These are phyloP conservation scores for Chiloscyllium plagiosum DNA, from an alignment of 2,113 vertebrate genomes.

Conservation along the genomic window DNA sequence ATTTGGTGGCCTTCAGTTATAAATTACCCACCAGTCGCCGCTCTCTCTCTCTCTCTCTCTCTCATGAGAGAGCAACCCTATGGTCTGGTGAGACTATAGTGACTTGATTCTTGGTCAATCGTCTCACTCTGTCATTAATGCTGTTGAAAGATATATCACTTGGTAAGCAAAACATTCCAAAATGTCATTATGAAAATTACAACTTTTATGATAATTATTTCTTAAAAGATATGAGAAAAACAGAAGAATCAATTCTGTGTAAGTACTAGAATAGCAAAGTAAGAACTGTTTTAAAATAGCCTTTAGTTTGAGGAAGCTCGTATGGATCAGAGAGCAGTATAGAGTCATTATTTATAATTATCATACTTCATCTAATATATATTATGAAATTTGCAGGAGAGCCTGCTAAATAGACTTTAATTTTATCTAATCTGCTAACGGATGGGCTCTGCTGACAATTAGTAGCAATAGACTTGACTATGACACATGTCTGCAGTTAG, in stretches of 20 bases:
- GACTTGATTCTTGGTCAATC: background rate
- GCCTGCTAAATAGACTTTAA: background rate
- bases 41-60: too few relatives aligned
- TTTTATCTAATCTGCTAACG: background rate
- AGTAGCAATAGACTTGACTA: background rate
- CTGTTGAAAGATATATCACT: background rate
- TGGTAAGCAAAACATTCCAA: background rate
- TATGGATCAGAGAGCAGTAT: background rate
- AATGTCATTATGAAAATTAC: background rate
- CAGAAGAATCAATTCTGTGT: background rate
- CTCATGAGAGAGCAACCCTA: too few relatives aligned
- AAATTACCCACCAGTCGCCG: too few relatives aligned
- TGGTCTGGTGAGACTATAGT: too few relatives aligned
- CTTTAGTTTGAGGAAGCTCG: background rate
- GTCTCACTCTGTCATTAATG: background rate
- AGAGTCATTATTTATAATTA: conserved; percentile 8
- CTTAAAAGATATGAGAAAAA: background rate
- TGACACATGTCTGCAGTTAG: background rate
- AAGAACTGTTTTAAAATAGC: background rate
- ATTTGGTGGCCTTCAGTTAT: too few relatives aligned
- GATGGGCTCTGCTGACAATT: background rate
- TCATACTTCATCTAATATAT: background rate
- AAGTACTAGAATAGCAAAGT: background rate
- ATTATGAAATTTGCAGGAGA: background rate
- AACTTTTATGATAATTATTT: background rate